Evolutionary conservation across 2,113 vertebrate genomes (phyloP), one percentile per base, ranked within the genome.

Genomic region (Lethenteron reissneri): DNA sequence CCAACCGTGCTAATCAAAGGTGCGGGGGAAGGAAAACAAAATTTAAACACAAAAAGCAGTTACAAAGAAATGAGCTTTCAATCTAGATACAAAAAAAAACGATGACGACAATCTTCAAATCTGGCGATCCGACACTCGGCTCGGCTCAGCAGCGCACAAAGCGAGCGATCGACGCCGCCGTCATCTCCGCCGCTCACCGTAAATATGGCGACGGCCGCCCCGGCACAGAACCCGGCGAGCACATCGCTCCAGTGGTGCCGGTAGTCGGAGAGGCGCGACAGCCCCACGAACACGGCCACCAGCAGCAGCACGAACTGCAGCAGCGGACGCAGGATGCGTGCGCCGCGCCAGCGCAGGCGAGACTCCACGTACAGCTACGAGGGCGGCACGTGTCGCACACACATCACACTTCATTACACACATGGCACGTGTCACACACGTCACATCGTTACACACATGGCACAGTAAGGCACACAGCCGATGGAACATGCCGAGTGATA

Each of bases 271-370:
- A 96, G 84, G 0, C 92, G 88, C 69, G 90, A 92, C 78, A 97
- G 76, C 72, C 92, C 92, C 0, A 91, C 95, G 84, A 95, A 97
- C 77, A 97, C 91, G 0, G 92, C 88, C 88, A 95, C 92, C 89
- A 97, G 94, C 77, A 97, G 77, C 73, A 96, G 83, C n/a, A 90
- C 92, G 82, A 96, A 96, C 80, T 96, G 92, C 56, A 90, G 85
- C 72, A 97, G 83, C 1, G 92, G 92, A 60, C 92, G 86, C 9
- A 97, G 83, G 75, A 95, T 82, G 4, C 90, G 88, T 56, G 87
- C 91, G 9, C 90, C 92, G 12, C 83, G 83, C 91, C 90, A 97
- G 2, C 85, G 90, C 79, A 97, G 90, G 71, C 92, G 86, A 72
- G 91, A 86, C 83, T 97, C 90, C 72, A 97, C 85, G 80, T 97